Conservation (phyloP, 2,113 vertebrate species). For the Trochalopteron elliotii region DNA sequence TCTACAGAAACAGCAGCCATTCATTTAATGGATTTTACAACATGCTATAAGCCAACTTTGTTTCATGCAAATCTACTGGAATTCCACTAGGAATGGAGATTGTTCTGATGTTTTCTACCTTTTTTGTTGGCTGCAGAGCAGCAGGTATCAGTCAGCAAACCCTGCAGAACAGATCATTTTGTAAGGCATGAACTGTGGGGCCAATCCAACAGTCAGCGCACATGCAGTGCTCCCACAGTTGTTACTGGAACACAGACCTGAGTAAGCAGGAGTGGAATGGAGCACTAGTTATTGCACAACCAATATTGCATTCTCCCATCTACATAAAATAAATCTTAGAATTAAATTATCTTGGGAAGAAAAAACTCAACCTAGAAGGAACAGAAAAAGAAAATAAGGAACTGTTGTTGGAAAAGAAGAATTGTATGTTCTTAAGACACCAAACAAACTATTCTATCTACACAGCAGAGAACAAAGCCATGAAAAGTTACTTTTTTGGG, state of each 20-base stretch:
- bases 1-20: background rate
- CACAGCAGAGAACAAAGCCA: background rate
- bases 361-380: background rate
- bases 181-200: background rate
- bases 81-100: background rate
- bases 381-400: background rate
- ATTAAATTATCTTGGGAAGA: background rate
- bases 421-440: fast-evolving
- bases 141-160: background rate
- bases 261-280: background rate
- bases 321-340: background rate
- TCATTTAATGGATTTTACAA: background rate
- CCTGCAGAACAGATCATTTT: background rate
- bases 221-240: background rate
- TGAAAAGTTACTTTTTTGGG: background rate
- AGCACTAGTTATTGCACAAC: background rate
- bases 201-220: background rate
- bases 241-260: background rate
- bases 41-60: background rate
- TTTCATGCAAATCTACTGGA: background rate
- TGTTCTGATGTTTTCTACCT: background rate
- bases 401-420: background rate
- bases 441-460: background rate
- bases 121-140: background rate
- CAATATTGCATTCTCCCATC: background rate